Evolutionary conservation across 2,797 vertebrate genomes (phyloP).

Genomic region (Pelodytes ibericus): DNA sequence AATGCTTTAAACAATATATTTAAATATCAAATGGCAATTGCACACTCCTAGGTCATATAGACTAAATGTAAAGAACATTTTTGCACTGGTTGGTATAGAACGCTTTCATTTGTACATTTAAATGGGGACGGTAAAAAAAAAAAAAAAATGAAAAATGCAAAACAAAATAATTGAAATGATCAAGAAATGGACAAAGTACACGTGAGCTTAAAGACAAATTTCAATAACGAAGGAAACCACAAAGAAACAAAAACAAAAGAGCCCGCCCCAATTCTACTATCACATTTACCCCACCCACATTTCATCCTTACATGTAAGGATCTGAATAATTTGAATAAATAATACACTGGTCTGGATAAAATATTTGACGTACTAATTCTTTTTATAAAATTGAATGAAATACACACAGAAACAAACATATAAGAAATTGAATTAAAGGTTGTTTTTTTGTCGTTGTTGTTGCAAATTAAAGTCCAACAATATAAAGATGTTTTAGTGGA

Average conservation of each 20-base stretch:
- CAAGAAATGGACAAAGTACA: neutral
- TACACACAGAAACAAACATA: conserved; percentile 78
- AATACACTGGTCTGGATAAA: conserved; percentile 81
- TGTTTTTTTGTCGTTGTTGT: neutral
- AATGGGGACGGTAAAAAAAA: neutral
- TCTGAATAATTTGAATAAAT: conserved; percentile 74
- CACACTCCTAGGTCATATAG: neutral
- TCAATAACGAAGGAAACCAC: neutral
- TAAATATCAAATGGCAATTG: neutral
- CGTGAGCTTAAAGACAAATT: neutral
- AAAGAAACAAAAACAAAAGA: conserved; percentile 22
- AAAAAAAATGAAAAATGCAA: conserved; percentile 2
- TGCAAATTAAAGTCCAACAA: conserved; percentile 66
- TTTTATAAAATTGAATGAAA: conserved; percentile 81
- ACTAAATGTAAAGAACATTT: neutral
- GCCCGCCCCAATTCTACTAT: neutral
- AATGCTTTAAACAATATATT: neutral
- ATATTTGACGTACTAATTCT: conserved; percentile 80
- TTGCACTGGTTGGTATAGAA: neutral
- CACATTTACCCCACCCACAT: conserved; percentile 56
- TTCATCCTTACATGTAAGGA: conserved; percentile 15
- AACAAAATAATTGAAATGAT: conserved; percentile 4
- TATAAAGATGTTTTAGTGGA: conserved; percentile 53
- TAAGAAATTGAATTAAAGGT: conserved; percentile 67
- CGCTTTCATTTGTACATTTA: neutral